Conservation (phyloP, 2,797 vertebrate species). For the Anolis apletophallus region DNA sequence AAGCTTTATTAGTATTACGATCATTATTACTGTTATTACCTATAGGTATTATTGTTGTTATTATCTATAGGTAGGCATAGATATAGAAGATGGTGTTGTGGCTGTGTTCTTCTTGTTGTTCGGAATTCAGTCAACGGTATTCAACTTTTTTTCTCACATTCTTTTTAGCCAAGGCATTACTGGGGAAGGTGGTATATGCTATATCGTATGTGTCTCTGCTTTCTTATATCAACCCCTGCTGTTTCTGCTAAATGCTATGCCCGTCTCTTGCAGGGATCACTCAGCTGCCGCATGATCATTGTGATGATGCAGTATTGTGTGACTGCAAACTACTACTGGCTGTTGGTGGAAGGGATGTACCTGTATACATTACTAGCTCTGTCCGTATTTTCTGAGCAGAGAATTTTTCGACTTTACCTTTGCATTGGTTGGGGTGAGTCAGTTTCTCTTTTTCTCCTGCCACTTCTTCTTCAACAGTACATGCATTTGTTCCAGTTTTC, state of each 20-base stretch:
- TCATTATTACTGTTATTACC: no score
- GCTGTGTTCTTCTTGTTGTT: background rate
- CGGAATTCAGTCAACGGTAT: background rate
- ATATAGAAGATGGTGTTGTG: background rate
- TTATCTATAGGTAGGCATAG: no score
- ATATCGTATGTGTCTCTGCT: background rate
- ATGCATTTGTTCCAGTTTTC: conserved; percentile 3
- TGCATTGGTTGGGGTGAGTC: conserved; percentile 94
- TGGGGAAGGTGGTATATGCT: background rate
- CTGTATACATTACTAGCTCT: conserved; percentile 92
- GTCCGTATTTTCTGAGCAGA: conserved; percentile 91
- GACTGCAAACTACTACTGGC: conserved; percentile 95
- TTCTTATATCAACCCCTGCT: background rate
- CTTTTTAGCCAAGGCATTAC: background rate
- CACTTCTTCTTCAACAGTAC: rapidly evolving
- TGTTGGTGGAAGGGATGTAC: conserved; percentile 95
- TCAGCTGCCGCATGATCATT: conserved; percentile 89
- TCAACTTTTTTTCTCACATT: background rate
- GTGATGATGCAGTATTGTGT: conserved; percentile 98
- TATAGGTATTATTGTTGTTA: no score
- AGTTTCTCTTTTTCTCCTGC: rapidly evolving
- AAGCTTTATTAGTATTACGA: no score
- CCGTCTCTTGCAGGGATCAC: conserved; percentile 79
- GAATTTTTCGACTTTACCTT: conserved; percentile 90
- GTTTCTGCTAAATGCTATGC: conserved; percentile 29